These are phyloP conservation scores for Gambusia yucatana DNA, from an alignment of 2,797 vertebrate genomes.

Conservation along the genomic window DNA sequence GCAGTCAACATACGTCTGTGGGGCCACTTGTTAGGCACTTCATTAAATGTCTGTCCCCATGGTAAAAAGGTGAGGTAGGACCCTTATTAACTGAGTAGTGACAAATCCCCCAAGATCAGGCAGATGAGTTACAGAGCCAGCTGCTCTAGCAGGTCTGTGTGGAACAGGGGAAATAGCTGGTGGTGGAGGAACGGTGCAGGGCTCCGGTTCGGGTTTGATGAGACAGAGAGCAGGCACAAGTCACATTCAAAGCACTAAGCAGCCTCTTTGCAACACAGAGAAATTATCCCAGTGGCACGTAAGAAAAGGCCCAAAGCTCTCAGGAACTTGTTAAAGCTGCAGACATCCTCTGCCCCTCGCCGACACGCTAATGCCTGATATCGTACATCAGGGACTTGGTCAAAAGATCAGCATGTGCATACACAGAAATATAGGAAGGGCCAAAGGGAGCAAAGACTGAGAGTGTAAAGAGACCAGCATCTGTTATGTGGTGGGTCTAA, in stretches of 20 bases:
- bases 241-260: slow-evolving; percentile 89
- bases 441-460: slow-evolving; percentile 88
- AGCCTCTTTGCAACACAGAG: slow-evolving; percentile 86
- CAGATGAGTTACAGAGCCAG: slow-evolving; percentile 83
- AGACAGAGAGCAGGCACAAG: slow-evolving; percentile 65
- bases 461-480: slow-evolving; percentile 7
- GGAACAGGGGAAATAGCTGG: slow-evolving; percentile 58
- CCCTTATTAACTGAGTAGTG: slow-evolving; percentile 95
- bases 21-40: slow-evolving; percentile 92
- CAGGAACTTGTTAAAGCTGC: slow-evolving; percentile 96
- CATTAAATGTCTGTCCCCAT: slow-evolving; percentile 94
- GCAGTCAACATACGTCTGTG: slow-evolving; percentile 79
- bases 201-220: slow-evolving; percentile 57
- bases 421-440: slow-evolving; percentile 91
- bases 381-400: slow-evolving; percentile 90
- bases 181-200: slow-evolving; percentile 51
- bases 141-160: slow-evolving; percentile 84
- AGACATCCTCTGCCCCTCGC: slow-evolving; percentile 74
- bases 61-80: slow-evolving; percentile 88
- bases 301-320: slow-evolving; percentile 89
- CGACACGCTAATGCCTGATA: slow-evolving; percentile 81
- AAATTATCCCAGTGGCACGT: slow-evolving; percentile 88
- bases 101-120: slow-evolving; percentile 93
- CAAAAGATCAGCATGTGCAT: slow-evolving; percentile 95
- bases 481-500: slow-evolving; percentile 12